Percentiles rank a stretch among this genome's conserved stretches.
Evolutionary conservation across 2,797 vertebrate genomes (phyloP).

Genomic region (Perodicticus potto): DNA sequence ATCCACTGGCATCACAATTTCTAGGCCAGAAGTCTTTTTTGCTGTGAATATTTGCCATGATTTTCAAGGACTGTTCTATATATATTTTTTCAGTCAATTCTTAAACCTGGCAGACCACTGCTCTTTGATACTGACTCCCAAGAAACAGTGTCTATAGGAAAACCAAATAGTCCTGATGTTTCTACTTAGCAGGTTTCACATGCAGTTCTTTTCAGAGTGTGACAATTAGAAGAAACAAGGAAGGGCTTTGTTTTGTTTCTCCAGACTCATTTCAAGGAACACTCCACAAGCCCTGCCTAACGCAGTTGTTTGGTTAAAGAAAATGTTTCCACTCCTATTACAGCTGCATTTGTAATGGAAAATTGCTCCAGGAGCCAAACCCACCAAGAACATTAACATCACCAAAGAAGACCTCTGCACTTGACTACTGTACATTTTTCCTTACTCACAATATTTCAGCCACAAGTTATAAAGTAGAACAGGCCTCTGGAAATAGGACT

Average conservation of each 20-base stretch:
- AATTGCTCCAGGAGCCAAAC: conserved; percentile 82
- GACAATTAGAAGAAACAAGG: conserved; percentile 79
- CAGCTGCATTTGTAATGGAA: conserved; percentile 82
- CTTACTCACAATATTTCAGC: conserved; percentile 38
- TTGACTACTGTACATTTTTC: conserved; percentile 32
- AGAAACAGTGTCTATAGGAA: conserved; percentile 57
- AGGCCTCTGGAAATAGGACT: conserved; percentile 69
- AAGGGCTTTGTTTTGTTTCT: conserved; percentile 76
- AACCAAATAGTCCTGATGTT: conserved; percentile 73
- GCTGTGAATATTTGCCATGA: conserved; percentile 58
- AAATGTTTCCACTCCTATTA: conserved; percentile 81
- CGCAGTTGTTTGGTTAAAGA: conserved; percentile 70
- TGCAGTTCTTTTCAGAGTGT: conserved; percentile 70
- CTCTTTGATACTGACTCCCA: conserved; percentile 55
- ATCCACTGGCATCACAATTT: conserved; percentile 54
- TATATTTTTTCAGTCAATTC: conserved; percentile 47
- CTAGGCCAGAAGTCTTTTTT: conserved; percentile 51
- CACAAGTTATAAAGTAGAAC: conserved; percentile 74
- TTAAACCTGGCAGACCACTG: conserved; percentile 48
- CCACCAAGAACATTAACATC: conserved; percentile 66
- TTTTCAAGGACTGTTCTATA: conserved; percentile 65
- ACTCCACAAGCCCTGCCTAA: conserved; percentile 54
- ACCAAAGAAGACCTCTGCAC: conserved; percentile 64
- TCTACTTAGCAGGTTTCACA: conserved; percentile 64
- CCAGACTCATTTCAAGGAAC: conserved; percentile 72